These are phyloP conservation scores for Oryzias melastigma DNA, from an alignment of 2,113 vertebrate species.

Conservation along the genomic window DNA sequence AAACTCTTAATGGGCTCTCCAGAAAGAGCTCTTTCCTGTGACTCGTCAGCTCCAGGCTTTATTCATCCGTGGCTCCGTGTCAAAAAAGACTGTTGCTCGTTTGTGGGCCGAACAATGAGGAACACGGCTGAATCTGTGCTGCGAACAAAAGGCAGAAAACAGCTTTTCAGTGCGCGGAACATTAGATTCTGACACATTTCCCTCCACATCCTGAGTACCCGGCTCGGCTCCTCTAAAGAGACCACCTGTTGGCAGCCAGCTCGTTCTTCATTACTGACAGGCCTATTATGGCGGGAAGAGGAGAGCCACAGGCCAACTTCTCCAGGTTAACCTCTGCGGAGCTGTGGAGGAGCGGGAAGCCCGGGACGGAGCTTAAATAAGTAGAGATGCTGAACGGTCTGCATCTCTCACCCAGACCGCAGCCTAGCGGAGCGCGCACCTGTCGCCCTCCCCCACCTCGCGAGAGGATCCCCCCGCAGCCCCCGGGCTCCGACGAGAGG, in stretches of 20 bases:
- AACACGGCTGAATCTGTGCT: constrained; percentile 96
- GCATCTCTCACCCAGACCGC: too few relatives aligned
- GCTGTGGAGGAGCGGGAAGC: constrained; percentile 41
- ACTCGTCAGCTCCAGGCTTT: constrained; percentile 98
- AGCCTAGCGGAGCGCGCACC: too few relatives aligned
- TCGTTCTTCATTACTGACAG: constrained; percentile 93
- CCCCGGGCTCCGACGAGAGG: constrained; percentile 58
- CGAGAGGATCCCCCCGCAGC: constrained; percentile 62
- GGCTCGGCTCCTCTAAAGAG: constrained; percentile 93
- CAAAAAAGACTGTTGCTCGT: constrained; percentile 99
- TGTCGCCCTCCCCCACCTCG: constrained; percentile 55
- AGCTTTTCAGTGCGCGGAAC: constrained; percentile 99
- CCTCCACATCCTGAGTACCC: constrained; percentile 83
- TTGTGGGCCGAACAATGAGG: constrained; percentile 93
- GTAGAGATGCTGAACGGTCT: too few relatives aligned
- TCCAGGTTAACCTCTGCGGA: constrained; percentile 81
- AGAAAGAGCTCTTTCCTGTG: constrained; percentile 88
- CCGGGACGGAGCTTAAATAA: too few relatives aligned
- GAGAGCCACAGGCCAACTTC: constrained; percentile 75
- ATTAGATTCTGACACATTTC: constrained; percentile 98
- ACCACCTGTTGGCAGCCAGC: constrained; percentile 96
- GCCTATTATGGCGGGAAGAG: constrained; percentile 82
- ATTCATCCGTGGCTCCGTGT: constrained; percentile 98
- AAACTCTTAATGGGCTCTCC: constrained; percentile 93
- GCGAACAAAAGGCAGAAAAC: constrained; percentile 98